These are phyloP conservation scores for Vicugna pacos DNA, from an alignment of 2,113 vertebrate genomes.

Conservation along the genomic window DNA sequence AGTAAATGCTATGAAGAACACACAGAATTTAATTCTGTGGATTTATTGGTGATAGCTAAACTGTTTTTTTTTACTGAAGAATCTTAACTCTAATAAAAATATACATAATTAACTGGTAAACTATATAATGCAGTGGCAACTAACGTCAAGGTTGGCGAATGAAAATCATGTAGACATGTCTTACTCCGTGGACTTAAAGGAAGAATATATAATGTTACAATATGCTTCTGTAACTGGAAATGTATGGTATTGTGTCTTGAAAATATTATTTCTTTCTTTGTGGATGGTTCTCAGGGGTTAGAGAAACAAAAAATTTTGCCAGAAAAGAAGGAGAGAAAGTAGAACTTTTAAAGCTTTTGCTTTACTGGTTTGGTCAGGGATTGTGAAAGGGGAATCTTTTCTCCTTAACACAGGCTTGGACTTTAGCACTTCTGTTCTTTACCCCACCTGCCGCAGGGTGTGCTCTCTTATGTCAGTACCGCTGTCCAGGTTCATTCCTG, in stretches of 20 bases:
- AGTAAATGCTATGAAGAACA: neutral
- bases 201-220: neutral
- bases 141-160: neutral
- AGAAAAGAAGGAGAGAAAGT: neutral
- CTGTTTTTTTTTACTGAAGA: neutral
- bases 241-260: neutral
- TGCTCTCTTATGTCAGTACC: neutral
- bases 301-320: neutral
- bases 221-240: neutral
- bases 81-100: neutral
- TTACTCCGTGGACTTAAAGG: neutral
- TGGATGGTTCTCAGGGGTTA: neutral
- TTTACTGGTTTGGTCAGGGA: neutral
- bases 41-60: neutral
- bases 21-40: neutral
- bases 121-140: neutral
- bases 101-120: neutral
- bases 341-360: neutral
- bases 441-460: no score
- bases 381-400: neutral
- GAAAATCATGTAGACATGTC: neutral
- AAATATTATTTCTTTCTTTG: neutral
- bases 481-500: neutral
- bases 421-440: neutral
- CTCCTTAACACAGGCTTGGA: neutral